These are phyloP conservation scores for Drosophila atroscutellata DNA, from an alignment of 2,888 invertebrate genomes.

Conservation along the genomic window DNA sequence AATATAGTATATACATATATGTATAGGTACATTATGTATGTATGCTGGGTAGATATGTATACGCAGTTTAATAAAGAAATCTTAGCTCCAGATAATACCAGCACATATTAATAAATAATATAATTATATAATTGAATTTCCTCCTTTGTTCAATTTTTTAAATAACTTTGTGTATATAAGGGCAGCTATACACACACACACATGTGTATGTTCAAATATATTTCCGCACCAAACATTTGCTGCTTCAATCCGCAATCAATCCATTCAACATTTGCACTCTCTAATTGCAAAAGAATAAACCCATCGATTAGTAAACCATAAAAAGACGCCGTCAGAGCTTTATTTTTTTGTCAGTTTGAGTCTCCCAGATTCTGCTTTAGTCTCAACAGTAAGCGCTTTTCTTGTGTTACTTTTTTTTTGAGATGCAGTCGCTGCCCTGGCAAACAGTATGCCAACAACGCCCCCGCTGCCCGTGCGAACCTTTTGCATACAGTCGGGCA, in stretches of 20 bases:
- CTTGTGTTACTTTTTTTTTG: background rate
- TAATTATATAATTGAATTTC: background rate
- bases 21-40: constrained; percentile 1
- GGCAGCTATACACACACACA: background rate
- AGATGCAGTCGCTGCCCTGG: constrained; percentile 39
- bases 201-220: background rate
- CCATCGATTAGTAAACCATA: constrained; percentile 46
- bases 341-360: background rate
- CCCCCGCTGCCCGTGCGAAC: constrained; percentile 35
- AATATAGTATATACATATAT: background rate
- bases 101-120: background rate
- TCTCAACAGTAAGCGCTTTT: constrained; percentile 10
- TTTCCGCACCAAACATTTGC: constrained; percentile 7
- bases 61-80: background rate
- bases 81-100: background rate
- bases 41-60: background rate
- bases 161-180: background rate
- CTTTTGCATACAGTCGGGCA: constrained; percentile 37
- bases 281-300: constrained; percentile 24
- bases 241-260: constrained; percentile 21
- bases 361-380: constrained; percentile 7
- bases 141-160: background rate
- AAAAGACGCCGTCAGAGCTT: constrained; percentile 6
- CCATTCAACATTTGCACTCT: constrained; percentile 37
- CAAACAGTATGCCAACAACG: constrained; percentile 40